Evolutionary conservation across 2,888 invertebrate species (phyloP).

Genomic region (Entomobrya proxima): DNA sequence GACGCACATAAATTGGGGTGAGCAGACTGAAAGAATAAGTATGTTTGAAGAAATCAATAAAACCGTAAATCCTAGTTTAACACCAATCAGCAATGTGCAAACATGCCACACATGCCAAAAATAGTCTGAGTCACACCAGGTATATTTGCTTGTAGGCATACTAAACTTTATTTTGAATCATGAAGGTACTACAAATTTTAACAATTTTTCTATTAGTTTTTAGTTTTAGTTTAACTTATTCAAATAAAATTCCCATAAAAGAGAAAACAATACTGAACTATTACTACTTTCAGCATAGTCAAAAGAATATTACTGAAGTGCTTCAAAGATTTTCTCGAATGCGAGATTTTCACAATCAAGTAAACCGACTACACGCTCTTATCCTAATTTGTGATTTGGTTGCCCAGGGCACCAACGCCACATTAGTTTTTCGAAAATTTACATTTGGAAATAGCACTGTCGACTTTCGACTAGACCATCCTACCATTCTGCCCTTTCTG

Average conservation of each 20-base stretch:
- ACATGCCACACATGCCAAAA: no score
- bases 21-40: no score
- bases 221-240: not conserved
- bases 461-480: not conserved
- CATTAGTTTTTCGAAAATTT: not conserved
- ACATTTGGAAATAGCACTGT: not conserved
- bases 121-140: no score
- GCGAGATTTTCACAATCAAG: not conserved
- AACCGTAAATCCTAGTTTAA: no score
- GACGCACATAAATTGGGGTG: no score
- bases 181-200: no score
- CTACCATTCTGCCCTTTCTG: not conserved
- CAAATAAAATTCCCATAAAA: not conserved
- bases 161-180: no score
- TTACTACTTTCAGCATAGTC: not conserved
- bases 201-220: not conserved
- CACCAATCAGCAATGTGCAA: no score
- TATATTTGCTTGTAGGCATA: no score
- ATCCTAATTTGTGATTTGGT: constrained; percentile 1
- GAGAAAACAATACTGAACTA: not conserved
- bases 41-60: no score
- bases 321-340: not conserved
- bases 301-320: not conserved
- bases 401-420: not conserved
- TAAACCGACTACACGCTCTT: not conserved